Evolutionary conservation across 2,888 invertebrate genomes (phyloP).

Genomic region (Leucania comma): DNA sequence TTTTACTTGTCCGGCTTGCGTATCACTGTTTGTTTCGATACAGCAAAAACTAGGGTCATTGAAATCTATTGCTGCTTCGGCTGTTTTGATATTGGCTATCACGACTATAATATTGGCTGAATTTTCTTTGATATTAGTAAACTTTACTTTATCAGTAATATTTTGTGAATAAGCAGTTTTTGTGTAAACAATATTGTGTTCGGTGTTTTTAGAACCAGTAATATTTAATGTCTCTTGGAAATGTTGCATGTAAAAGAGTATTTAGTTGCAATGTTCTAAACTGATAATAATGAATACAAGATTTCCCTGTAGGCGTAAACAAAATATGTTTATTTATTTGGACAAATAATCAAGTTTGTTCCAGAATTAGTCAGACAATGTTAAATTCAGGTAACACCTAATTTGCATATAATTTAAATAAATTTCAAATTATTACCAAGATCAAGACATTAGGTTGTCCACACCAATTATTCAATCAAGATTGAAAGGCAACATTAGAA

Average conservation of each 20-base stretch:
- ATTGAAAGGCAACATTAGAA: slow-evolving; percentile 39
- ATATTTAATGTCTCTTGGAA: neutral
- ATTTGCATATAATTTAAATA: slow-evolving; percentile 55
- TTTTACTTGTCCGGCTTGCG: neutral
- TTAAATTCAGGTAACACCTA: slow-evolving; percentile 49
- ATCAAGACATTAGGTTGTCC: slow-evolving; percentile 41
- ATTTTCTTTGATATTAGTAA: neutral
- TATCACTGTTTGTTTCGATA: neutral
- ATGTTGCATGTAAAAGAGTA: neutral
- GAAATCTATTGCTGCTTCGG: neutral
- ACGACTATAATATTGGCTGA: neutral
- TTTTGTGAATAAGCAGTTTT: neutral
- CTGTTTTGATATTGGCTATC: neutral
- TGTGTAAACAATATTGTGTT: neutral
- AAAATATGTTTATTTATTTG: slow-evolving; percentile 23
- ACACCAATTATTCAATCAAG: slow-evolving; percentile 55
- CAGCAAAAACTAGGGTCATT: neutral
- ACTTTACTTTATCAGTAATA: neutral
- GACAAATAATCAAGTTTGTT: slow-evolving; percentile 39
- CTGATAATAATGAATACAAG: slow-evolving; percentile 15
- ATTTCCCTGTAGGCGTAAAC: slow-evolving; percentile 24
- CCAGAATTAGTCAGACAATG: slow-evolving; percentile 44
- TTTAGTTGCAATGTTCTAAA: neutral
- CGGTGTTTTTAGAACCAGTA: neutral
- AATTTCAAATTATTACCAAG: slow-evolving; percentile 38